Evolutionary conservation across 2,113 vertebrate species (phyloP).

Genomic region (Pygoscelis antarcticus): DNA sequence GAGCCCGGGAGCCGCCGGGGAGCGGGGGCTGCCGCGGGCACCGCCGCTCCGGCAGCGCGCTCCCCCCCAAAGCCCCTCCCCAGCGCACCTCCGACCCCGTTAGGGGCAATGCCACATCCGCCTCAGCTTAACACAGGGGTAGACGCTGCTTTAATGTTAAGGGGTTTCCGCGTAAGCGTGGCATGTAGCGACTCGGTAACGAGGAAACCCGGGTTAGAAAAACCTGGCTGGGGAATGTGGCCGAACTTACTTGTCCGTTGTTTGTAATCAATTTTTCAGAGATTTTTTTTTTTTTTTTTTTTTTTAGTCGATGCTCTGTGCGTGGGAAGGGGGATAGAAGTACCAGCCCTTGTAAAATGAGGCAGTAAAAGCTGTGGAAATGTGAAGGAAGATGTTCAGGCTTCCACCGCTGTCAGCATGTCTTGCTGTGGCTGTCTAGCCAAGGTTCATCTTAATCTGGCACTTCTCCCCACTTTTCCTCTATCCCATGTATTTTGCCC

Average conservation of each 20-base stretch:
- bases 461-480: neutral
- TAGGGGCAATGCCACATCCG: neutral
- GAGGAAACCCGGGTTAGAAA: neutral
- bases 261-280: neutral
- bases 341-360: neutral
- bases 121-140: fast-evolving
- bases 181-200: neutral
- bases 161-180: neutral
- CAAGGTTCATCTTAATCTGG: neutral
- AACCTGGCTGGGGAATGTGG: neutral
- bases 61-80: no score
- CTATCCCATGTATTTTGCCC: neutral
- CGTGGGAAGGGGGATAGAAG: neutral
- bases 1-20: neutral
- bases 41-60: neutral
- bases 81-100: fast-evolving
- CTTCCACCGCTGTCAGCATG: neutral
- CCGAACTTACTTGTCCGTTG: neutral
- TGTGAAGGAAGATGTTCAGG: neutral
- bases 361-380: neutral
- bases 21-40: neutral
- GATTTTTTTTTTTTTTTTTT: neutral
- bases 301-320: neutral
- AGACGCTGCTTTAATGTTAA: fast-evolving
- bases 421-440: neutral